Evolutionary conservation across 1,140 invertebrate species (phyloP).

Genomic region (Solen grandis): DNA sequence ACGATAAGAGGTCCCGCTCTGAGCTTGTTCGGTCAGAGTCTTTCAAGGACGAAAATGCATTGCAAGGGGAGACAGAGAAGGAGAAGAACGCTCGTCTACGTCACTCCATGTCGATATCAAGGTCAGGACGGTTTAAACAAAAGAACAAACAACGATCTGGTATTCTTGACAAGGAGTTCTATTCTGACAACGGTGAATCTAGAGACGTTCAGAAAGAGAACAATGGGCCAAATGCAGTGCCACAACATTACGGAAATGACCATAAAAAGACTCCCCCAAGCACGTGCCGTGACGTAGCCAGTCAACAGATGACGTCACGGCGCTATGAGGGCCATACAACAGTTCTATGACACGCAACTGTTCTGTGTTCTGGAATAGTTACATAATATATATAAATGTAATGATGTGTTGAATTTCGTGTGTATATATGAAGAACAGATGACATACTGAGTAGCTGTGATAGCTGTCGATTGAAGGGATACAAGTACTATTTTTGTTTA

Average conservation of each 20-base stretch:
- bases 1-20: conserved; percentile 39
- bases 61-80: conserved; percentile 66
- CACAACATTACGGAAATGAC: background rate
- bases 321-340: conserved; percentile 37
- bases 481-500: no score
- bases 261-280: conserved; percentile 43
- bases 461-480: no score
- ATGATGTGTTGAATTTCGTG: no score
- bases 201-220: conserved; percentile 40
- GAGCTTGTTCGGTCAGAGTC: conserved; percentile 60
- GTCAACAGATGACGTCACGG: conserved; percentile 31
- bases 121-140: conserved; percentile 76
- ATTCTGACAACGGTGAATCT: background rate
- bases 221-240: background rate
- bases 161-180: conserved; percentile 73
- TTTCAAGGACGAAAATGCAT: conserved; percentile 52
- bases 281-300: conserved; percentile 42
- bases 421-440: no score
- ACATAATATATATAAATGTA: no score
- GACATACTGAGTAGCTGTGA: no score
- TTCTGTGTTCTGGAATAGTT: no score
- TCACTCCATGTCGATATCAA: conserved; percentile 76
- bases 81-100: conserved; percentile 63
- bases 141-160: conserved; percentile 72
- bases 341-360: conserved; percentile 37